Base-by-base conservation (phyloP, 2,888 invertebrate genomes). In the Spatulosminthurus flaviceps region DNA sequence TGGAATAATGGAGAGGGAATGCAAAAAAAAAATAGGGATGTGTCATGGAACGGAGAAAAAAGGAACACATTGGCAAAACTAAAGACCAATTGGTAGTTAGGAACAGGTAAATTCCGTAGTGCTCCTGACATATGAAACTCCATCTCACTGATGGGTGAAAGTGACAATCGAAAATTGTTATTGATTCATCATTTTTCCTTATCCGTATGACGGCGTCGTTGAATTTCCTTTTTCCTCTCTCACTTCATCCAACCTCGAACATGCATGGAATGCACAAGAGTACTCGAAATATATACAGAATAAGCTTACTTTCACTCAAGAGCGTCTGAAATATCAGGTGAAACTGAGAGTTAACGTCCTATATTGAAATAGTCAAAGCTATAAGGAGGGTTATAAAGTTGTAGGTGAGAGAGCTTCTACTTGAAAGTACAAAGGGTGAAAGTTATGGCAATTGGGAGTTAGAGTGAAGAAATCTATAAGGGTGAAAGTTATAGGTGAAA, bases 111-210 rank as follows among this genome's bases (percentile, higher is more conserved):
- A 64, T 21, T 24, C n/a, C n/a, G n/a, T 64, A 43, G 61, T 34
- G 24, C 70, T 34, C 42, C 41, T 77, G 77, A 77, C 80, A 72
- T 61, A 70, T 64, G 71, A 76, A 70, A 70, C 51, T 51, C 51
- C 51, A 5, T 51, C 16, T 21, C 71, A 64, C 60, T 69, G 26
- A n/a, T 29, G 60, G 26, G 19, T 75, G 24, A 75, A 29, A 22
- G 73, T 80, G 82, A 80, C 82, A 80, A 80, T 80, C 74, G 78
- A 77, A 81, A 79, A 81, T 81, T 81, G 82, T 82, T 82, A 80
- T 82, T 82, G 82, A 82, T 82, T 82, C 82, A 77, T 81, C 77
- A 78, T 81, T 79, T 79, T 74, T 28, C 69, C 67, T 41, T 41
- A 73, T 64, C 76, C 78, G 73, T 72, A 41, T 60, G n/a, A 60